Base-by-base conservation (phyloP, 35 echinoderm and acorn worm genomes). In the Holothuria glaberrima region DNA sequence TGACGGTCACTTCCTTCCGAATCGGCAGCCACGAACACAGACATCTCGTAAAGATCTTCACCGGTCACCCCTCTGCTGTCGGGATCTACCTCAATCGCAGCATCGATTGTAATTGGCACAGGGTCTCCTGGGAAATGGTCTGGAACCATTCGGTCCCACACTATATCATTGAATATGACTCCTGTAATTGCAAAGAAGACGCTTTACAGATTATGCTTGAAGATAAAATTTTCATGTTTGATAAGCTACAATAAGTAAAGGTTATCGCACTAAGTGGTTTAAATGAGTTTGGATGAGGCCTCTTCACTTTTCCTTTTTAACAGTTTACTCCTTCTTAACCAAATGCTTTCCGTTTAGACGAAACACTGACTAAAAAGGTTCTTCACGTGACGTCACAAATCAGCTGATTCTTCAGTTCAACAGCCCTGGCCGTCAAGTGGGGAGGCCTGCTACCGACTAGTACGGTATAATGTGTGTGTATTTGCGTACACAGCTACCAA, bases 21-120 rank as follows among this genome's bases (percentile, higher is more conserved):
- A 20, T 92, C 92, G 50, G 72, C 31, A 44, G 92, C 92, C 17
- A 86, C 95, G 46, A 87, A 97, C 22, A 97, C 62, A 4, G 92
- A 89, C 84, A 97, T 86, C 20, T 86, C 71, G 86, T 92, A 97
- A 0, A 94, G 87, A 19, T 67, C 74, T 14, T 32, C 46, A 30
- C 95, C 95, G 19, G 66, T 59, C 5, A 95, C 20, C 27, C 88
- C 80, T 17, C 94, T 85, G 75, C 91, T 95, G 69, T 68, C 70
- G 30, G 77, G 48, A 29, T 41, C 60, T 14, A 89, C 86, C 22
- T 38, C 24, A 14, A 95, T 22, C 9, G 68, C 79, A 54, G 94
- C 88, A 30, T 89, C 76, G 67, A 95, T 92, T 62, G 74, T 86
- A 22, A 95, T 16, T 18, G 86, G 58, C 56, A 81, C 75, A 9